Percentiles rank a stretch among this genome's conserved stretches.
phyloP scores from a whole-genome alignment of 2,888 invertebrate species.

The Eristalis intricaria region DNA sequence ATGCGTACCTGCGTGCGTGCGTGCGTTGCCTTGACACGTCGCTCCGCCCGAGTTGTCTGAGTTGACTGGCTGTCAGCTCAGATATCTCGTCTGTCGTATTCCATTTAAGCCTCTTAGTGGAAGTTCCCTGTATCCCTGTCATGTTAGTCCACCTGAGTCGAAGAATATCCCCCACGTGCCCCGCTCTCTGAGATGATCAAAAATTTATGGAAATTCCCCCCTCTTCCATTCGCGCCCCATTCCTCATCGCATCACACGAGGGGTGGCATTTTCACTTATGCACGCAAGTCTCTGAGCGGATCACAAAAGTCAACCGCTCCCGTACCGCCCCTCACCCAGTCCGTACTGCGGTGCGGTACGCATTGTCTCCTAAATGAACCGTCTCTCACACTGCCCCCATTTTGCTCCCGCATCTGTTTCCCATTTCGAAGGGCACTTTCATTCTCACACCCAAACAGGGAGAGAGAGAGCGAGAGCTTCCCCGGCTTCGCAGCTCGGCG shows the following conservation, averaged over 20 bases:
- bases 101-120: conserved; percentile 1
- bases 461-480: too few species aligned
- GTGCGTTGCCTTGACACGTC: background rate
- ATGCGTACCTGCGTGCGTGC: background rate
- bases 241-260: background rate
- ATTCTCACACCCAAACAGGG: background rate
- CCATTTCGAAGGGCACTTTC: background rate
- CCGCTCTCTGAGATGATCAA: background rate
- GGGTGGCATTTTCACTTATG: background rate
- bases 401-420: background rate
- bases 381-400: too few species aligned
- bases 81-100: background rate
- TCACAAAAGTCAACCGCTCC: background rate
- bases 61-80: background rate
- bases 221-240: background rate
- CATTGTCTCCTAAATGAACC: too few species aligned
- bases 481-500: background rate
- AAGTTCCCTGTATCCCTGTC: background rate
- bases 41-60: background rate
- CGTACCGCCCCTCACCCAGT: background rate
- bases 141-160: background rate
- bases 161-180: background rate
- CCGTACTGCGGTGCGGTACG: too few species aligned
- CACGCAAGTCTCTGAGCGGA: background rate
- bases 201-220: background rate